Evolutionary conservation across 2,888 invertebrate species (phyloP).

Genomic region (Mayetiola destructor): DNA sequence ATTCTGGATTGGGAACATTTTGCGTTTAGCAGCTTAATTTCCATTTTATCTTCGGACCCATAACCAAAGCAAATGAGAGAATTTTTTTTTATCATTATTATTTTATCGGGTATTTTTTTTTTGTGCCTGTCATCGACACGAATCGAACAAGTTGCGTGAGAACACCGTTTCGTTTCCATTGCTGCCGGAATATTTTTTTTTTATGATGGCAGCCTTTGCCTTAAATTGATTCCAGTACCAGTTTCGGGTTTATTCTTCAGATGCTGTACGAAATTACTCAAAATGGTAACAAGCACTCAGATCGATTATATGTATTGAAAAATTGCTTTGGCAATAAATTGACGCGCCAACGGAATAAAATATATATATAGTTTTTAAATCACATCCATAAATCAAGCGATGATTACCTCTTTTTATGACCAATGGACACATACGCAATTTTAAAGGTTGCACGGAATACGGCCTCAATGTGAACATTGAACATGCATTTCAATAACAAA

Average conservation of each 20-base stretch:
- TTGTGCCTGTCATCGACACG: not conserved
- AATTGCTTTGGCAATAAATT: not conserved
- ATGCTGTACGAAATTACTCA: no score
- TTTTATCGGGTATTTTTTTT: not conserved
- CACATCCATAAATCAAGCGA: conserved; percentile 10
- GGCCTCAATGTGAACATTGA: no score
- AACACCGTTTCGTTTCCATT: not conserved
- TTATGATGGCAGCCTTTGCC: not conserved
- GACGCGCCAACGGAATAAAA: not conserved
- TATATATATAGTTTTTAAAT: not conserved
- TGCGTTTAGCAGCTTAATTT: not conserved
- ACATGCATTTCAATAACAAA: no score
- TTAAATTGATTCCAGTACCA: conserved; percentile 8
- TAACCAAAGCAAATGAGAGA: no score
- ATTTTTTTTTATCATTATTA: conserved; percentile 7
- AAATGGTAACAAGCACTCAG: not conserved
- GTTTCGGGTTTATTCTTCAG: not conserved
- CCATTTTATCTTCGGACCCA: not conserved
- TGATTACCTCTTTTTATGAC: no score
- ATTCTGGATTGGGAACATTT: no score
- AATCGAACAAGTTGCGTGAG: not conserved
- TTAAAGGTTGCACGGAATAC: no score
- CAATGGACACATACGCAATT: no score
- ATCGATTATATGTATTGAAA: not conserved
- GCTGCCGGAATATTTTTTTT: not conserved